Percentiles rank a stretch among this genome's conserved stretches.
phyloP scores from a whole-genome alignment of 2,888 invertebrate species.

The Diaphora mendica region DNA sequence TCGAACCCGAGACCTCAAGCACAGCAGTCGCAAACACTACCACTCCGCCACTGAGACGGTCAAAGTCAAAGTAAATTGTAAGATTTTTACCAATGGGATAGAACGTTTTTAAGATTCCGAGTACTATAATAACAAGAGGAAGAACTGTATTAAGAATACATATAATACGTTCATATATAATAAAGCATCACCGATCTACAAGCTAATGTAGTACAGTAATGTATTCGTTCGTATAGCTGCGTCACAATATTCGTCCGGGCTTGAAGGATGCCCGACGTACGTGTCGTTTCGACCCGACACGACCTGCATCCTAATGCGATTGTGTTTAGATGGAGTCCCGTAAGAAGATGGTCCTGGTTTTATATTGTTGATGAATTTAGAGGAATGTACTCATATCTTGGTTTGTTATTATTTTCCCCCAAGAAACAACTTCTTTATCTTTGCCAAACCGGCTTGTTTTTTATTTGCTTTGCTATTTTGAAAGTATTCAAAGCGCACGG shows the following conservation, averaged over 20 bases:
- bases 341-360: constrained; percentile 17
- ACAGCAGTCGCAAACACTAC: too few species aligned
- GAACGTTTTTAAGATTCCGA: not conserved
- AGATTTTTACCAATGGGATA: not conserved
- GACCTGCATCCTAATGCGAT: constrained; percentile 58
- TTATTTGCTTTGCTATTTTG: not conserved
- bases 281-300: constrained; percentile 56
- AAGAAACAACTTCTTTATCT: not conserved
- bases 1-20: too few species aligned
- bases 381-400: not conserved
- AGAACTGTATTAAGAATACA: not conserved
- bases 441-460: not conserved
- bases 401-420: not conserved
- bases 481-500: not conserved
- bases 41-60: too few species aligned
- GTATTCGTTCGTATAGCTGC: constrained; percentile 35
- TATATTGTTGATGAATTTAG: constrained; percentile 5
- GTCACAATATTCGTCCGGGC: constrained; percentile 57
- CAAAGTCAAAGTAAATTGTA: not conserved
- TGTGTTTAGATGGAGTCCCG: constrained; percentile 32
- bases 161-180: constrained; percentile 1
- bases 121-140: too few species aligned
- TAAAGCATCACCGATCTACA: constrained; percentile 25
- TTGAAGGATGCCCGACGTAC: constrained; percentile 67
- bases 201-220: constrained; percentile 40